phyloP scores from a whole-genome alignment of 2,113 vertebrate species.

The Ameiurus melas region DNA sequence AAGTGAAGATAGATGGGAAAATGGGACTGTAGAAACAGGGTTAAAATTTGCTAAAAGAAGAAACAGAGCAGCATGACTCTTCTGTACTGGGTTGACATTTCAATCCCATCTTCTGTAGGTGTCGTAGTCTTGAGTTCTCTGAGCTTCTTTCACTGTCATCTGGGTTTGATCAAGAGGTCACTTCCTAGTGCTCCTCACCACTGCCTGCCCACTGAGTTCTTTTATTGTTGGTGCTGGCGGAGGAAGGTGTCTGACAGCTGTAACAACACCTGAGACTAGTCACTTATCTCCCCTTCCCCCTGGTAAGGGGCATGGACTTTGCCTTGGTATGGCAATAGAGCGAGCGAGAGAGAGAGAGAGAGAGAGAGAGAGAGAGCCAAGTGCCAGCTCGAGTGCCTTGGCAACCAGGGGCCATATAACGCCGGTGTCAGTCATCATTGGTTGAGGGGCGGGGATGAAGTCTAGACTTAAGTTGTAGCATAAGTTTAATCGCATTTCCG shows the following conservation, averaged over 20 bases:
- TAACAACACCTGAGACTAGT: slow-evolving; percentile 56
- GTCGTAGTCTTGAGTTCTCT: slow-evolving; percentile 73
- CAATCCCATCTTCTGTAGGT: slow-evolving; percentile 78
- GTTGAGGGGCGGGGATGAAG: slow-evolving; percentile 20
- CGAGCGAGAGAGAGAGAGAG: background rate
- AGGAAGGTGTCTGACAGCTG: slow-evolving; percentile 76
- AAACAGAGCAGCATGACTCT: slow-evolving; percentile 67
- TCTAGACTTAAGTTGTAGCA: slow-evolving; percentile 50
- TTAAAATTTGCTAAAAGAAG: slow-evolving; percentile 65
- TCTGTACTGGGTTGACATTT: slow-evolving; percentile 83
- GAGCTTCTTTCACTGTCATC: slow-evolving; percentile 66
- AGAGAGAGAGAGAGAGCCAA: slow-evolving; percentile 30
- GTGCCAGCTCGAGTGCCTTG: slow-evolving; percentile 28
- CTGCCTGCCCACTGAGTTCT: slow-evolving; percentile 53
- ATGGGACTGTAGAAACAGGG: slow-evolving; percentile 39
- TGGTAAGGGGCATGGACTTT: slow-evolving; percentile 41
- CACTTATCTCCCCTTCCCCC: slow-evolving; percentile 36
- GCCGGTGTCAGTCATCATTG: background rate
- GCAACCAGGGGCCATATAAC: slow-evolving; percentile 33
- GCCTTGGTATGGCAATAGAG: slow-evolving; percentile 32
- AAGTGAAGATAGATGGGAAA: background rate
- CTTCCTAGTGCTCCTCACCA: slow-evolving; percentile 83
- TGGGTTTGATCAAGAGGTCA: slow-evolving; percentile 89
- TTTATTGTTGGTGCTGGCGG: slow-evolving; percentile 66
- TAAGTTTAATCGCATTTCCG: slow-evolving; percentile 43